phyloP scores from a whole-genome alignment of 2,797 vertebrate genomes.

The Octomys mimax region DNA sequence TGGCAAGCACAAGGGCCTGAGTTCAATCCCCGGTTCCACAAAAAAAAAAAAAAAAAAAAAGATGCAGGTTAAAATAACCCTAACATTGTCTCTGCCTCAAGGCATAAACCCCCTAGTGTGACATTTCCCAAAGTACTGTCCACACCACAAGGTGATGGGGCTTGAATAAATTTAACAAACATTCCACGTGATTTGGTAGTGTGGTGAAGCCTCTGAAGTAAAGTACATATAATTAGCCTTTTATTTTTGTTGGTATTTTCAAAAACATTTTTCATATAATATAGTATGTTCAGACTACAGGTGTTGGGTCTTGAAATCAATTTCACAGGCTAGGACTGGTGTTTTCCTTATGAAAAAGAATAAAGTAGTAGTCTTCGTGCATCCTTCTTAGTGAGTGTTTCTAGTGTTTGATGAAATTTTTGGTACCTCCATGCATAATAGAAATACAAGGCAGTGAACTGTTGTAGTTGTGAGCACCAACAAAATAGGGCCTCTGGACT shows the following conservation, averaged over 20 bases:
- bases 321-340: background rate
- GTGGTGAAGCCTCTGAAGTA: background rate
- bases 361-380: background rate
- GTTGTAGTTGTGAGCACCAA: background rate
- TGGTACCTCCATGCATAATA: background rate
- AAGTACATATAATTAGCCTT: background rate
- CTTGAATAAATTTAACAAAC: slow-evolving; percentile 23
- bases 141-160: background rate
- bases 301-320: slow-evolving; percentile 41
- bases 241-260: background rate
- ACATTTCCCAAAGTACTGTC: background rate
- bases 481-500: background rate
- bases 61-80: slow-evolving; percentile 1
- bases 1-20: too few species aligned
- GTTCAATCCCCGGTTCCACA: too few species aligned
- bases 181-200: background rate
- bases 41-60: background rate
- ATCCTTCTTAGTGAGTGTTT: background rate
- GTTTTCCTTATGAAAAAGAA: slow-evolving; percentile 22
- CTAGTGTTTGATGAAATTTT: background rate
- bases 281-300: slow-evolving; percentile 48
- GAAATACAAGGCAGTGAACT: background rate
- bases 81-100: background rate
- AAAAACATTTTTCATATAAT: background rate
- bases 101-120: background rate